Evolutionary conservation across 2,797 vertebrate species (phyloP).

Genomic region (Pterois miles): DNA sequence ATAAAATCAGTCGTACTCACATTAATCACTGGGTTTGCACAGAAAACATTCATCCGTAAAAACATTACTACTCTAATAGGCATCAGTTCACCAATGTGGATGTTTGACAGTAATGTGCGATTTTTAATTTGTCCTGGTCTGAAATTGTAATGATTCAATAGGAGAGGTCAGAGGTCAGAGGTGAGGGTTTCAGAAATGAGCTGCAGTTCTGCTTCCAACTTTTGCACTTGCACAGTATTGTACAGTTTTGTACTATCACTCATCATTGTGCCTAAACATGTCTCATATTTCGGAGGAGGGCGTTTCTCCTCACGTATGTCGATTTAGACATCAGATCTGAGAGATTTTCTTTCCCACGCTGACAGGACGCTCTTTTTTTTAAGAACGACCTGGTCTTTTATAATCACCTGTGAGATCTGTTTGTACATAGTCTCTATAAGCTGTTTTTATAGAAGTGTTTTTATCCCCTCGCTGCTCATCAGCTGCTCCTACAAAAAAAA

Average conservation of each 20-base stretch:
- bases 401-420: conserved; percentile 18
- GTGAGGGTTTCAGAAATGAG: background rate
- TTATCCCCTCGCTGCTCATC: background rate
- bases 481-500: background rate
- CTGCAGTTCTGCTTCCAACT: conserved; percentile 34
- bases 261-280: conserved; percentile 61
- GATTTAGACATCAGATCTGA: background rate
- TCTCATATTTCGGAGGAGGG: conserved; percentile 3
- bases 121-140: background rate
- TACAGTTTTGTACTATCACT: conserved; percentile 57
- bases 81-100: background rate
- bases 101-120: background rate
- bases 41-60: background rate
- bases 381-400: background rate
- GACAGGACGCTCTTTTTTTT: background rate
- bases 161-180: background rate
- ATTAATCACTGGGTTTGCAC: background rate
- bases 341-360: background rate
- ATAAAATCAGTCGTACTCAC: background rate
- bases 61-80: background rate
- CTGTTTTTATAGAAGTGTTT: conserved; percentile 46
- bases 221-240: conserved; percentile 57
- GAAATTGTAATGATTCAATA: too few species aligned
- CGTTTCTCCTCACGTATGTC: background rate
- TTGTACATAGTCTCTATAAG: conserved; percentile 53